phyloP scores from a whole-genome alignment of 1,140 invertebrate species.

The Aphaenogaster rudis region DNA sequence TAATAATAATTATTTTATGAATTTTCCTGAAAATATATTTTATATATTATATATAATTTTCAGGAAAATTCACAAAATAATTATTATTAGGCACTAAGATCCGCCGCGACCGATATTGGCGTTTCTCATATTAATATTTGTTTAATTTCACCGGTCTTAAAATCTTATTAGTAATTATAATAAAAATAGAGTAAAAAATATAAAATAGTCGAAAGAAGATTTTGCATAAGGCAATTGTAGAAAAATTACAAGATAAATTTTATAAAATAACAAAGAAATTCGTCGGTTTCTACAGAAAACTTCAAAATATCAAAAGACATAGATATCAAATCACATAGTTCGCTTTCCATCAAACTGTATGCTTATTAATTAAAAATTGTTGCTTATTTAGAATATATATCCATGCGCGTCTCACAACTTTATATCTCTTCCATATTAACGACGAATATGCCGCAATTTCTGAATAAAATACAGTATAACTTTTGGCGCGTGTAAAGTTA shows the following conservation, averaged over 20 bases:
- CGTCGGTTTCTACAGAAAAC: background rate
- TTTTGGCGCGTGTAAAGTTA: background rate
- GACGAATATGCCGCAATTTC: background rate
- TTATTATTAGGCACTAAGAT: too few species aligned
- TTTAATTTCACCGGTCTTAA: too few species aligned
- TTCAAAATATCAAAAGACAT: background rate
- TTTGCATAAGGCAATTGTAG: background rate
- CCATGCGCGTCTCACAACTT: background rate
- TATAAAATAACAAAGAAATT: conserved; percentile 1
- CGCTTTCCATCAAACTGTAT: background rate
- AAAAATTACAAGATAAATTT: background rate
- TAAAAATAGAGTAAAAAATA: background rate
- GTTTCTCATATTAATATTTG: too few species aligned
- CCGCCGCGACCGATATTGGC: too few species aligned
- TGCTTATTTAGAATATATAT: background rate
- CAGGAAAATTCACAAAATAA: too few species aligned
- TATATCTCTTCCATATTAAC: background rate
- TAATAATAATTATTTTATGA: too few species aligned
- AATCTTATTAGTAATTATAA: background rate
- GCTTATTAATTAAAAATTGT: background rate
- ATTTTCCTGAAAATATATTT: too few species aligned
- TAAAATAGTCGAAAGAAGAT: background rate
- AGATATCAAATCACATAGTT: background rate
- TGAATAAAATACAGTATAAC: conserved; percentile 1
- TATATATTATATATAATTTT: too few species aligned